Evolutionary conservation across 2,797 vertebrate species (phyloP).

Genomic region (Phrynocephalus forsythii): DNA sequence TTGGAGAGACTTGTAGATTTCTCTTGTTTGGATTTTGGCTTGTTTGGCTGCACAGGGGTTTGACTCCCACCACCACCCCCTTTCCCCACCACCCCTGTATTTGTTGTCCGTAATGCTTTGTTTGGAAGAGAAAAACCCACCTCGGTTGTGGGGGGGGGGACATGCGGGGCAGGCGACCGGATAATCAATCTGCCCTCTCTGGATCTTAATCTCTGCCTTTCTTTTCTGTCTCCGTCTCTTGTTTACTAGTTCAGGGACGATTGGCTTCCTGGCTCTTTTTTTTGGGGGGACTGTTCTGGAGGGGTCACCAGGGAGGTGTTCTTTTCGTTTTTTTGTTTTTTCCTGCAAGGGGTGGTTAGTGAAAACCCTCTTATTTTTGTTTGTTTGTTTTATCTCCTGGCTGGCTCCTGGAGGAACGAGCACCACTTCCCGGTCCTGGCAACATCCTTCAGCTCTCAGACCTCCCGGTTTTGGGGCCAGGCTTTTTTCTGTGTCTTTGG

Average conservation of each 20-base stretch:
- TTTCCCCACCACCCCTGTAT: not conserved
- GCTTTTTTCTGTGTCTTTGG: constrained; percentile 69
- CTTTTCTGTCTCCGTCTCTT: not conserved
- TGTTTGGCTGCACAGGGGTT: not conserved
- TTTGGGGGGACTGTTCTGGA: not conserved
- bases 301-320: not conserved
- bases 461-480: constrained; percentile 70
- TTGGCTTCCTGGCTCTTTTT: constrained; percentile 48
- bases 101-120: not conserved
- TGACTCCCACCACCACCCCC: not conserved
- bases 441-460: constrained; percentile 74
- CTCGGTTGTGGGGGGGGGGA: not conserved
- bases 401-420: constrained; percentile 77
- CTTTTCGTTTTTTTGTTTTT: not conserved
- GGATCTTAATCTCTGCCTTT: no score
- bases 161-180: not conserved
- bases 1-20: not conserved
- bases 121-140: not conserved
- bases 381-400: constrained; percentile 70
- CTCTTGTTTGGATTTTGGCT: not conserved
- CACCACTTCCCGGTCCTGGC: constrained; percentile 68
- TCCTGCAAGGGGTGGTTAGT: constrained; percentile 53
- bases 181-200: not conserved
- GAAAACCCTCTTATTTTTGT: constrained; percentile 60
- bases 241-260: not conserved